Conservation (phyloP, 2,797 vertebrate species). For the Fundulus diaphanus region DNA sequence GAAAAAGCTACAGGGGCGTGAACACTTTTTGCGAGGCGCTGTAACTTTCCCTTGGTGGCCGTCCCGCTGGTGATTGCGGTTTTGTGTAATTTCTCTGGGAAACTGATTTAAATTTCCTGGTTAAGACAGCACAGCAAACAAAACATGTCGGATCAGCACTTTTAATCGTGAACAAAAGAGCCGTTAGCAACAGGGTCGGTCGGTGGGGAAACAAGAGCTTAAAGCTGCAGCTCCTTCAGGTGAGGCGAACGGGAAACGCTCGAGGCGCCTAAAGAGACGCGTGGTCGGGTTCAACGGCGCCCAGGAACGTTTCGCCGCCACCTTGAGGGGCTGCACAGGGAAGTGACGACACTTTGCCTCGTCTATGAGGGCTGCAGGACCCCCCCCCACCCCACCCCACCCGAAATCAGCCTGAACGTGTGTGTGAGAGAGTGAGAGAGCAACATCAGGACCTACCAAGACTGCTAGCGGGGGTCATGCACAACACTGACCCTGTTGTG, state of each 20-base stretch:
- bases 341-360: constrained; percentile 50
- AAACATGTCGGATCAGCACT: constrained; percentile 50
- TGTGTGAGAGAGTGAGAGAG: constrained; percentile 34
- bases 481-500: constrained; percentile 98
- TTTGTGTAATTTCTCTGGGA: constrained; percentile 70
- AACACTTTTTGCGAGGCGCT: not conserved
- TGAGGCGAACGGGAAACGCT: constrained; percentile 45
- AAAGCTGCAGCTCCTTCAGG: constrained; percentile 49
- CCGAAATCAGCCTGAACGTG: constrained; percentile 32
- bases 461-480: constrained; percentile 99
- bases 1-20: not conserved
- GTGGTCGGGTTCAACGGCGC: not conserved
- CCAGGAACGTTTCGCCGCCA: not conserved
- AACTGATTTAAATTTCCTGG: constrained; percentile 80
- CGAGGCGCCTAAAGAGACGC: not conserved
- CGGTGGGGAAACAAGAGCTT: constrained; percentile 22
- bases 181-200: constrained; percentile 41
- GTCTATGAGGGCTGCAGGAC: constrained; percentile 64
- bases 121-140: constrained; percentile 74
- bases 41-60: too few relatives aligned
- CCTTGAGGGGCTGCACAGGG: not conserved
- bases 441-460: constrained; percentile 93
- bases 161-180: constrained; percentile 33
- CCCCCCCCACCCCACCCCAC: constrained; percentile 11
- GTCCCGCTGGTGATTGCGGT: not conserved